Evolutionary conservation across 2,888 invertebrate genomes (phyloP), one percentile per base, ranked within the genome.

Genomic region (Pimpla rufipes): DNA sequence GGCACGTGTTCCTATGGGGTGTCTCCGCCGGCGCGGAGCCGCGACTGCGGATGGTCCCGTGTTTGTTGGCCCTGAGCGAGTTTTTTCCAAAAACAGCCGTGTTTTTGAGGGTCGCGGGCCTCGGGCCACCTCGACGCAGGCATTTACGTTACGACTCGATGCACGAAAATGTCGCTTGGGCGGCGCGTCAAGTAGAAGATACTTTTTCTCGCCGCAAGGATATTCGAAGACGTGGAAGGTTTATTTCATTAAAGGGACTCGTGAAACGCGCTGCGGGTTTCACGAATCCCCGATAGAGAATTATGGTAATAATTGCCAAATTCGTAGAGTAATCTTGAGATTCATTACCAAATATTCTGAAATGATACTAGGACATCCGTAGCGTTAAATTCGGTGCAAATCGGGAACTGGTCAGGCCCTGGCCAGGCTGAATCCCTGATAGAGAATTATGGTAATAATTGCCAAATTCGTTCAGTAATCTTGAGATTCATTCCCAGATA

Each of bases 151-250:
- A 23, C 52, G 10, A 40, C n/a, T 23, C 40, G 37, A 55, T 21
- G 70, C 42, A 57, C n/a, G 16, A 16, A 70, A n/a, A n/a, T 67
- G 66, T 77, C 42, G 47, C 62, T 64, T 16, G 45, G 45, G n/a
- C 59, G 45, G 45, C 29, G 52, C 37, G 74, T 78, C 78, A 57
- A 78, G 74, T 70, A 74, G 64, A 81, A 62, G 62, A 81, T 67
- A 73, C 47, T 42, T 79, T 57, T 77, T 67, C 57, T 76, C 21
- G 52, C 52, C 64, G 52, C 45, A 45, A 11, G 66, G 23, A 47
- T 67, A n/a, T 47, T 57, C 7, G 66, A 70, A 71, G 57, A 57
- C 57, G 47, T 35, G 55, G 55, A 81, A 66, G 71, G 42, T 81
- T 78, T 70, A 68, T 73, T 77, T 62, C 59, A 59, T 78, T 77